phyloP scores from a whole-genome alignment of 2,888 invertebrate species.

The Caenorhabditis sulstoni region DNA sequence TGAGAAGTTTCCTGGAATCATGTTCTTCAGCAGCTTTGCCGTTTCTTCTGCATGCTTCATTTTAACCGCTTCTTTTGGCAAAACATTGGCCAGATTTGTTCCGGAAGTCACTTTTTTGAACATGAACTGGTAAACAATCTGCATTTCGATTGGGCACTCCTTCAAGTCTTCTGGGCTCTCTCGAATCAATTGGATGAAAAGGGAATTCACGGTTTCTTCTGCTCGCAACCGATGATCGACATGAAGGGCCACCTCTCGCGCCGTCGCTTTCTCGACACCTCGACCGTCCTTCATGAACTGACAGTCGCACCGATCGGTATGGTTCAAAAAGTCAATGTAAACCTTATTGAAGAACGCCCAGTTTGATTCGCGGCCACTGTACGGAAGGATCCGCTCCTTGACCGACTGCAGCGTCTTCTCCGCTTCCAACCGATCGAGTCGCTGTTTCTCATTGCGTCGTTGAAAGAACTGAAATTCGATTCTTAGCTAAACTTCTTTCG shows the following conservation, averaged over 20 bases:
- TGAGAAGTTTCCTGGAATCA: neutral
- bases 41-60: neutral
- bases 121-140: constrained; percentile 2
- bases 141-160: neutral
- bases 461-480: neutral
- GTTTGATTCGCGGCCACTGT: neutral
- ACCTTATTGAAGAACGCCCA: neutral
- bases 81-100: neutral
- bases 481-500: neutral
- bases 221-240: neutral
- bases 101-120: too few relatives aligned
- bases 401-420: neutral
- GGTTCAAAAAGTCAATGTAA: neutral
- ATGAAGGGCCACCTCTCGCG: neutral
- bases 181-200: neutral
- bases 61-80: neutral
- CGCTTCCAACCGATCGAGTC: too few relatives aligned
- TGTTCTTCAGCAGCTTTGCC: neutral
- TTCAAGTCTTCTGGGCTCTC: neutral
- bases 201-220: neutral
- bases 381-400: constrained; percentile 1
- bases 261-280: neutral
- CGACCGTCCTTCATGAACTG: neutral
- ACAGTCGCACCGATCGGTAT: neutral
- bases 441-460: too few relatives aligned